Evolutionary conservation across 1,140 invertebrate species (phyloP), one percentile per base, ranked within the genome.

Genomic region (Steinernema khuongi): DNA sequence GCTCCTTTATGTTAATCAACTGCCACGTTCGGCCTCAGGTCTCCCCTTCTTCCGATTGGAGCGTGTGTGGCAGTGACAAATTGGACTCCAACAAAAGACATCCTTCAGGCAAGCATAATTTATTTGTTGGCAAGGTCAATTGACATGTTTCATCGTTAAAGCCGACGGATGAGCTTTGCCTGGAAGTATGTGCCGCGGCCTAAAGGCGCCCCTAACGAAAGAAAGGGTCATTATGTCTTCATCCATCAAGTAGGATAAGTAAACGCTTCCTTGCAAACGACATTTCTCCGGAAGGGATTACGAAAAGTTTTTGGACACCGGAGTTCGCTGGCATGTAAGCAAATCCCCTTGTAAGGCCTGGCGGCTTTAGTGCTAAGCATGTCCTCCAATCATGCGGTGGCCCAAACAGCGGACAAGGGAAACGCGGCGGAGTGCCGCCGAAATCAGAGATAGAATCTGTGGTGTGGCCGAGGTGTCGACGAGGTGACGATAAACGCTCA

Each of bases 1-100:
- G 4, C 29, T 70, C 14, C 26, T 31, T 73, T 28, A 74, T 70
- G 31, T 31, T 31, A 74, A 74, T 72, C n/a, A 31, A 73, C 31
- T 26, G n/a, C 19, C 18, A 66, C 70, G n/a, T 29, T 31, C 4
- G 28, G 14, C 18, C 72, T 18, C 72, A 29, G 74, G 50, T 60
- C 50, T 60, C 22, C n/a, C n/a, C 14, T 60, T 17, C 50, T 11
- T 60, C 50, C 50, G 26, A 26, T 60, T 60, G 14, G 4, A 26
- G 41, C 28, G 31, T 31, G 31, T n/a, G n/a, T 11, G 30, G 11
- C 26, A 7, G 30, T 32, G 72, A 72, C 26, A 71, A 71, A 71
- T 71, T 43, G 44, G n/a, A 70, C 7, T 43, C n/a, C 7, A 73
- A 32, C 31, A 73, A 44, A 1, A 66, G 71, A 22, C 31, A 70